A percentile compares a stretch with the other conserved stretches of the same genome.
phyloP scores from a whole-genome alignment of 2,888 invertebrate genomes.

The Aleiodes alternator region DNA sequence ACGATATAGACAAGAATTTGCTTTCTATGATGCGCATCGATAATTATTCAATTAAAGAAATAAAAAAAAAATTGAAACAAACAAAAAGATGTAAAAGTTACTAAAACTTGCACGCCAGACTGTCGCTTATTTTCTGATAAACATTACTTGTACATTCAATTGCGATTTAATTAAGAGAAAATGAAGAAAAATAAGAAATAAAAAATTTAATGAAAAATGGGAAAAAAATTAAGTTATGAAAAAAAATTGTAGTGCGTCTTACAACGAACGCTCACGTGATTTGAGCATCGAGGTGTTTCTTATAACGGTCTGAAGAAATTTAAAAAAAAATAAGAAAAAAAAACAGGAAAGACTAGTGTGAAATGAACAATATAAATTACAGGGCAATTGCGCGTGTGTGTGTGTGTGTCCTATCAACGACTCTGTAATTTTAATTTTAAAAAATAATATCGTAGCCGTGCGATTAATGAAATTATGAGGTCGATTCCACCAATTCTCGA shows the following conservation, averaged over 20 bases:
- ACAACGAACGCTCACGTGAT: conserved; percentile 65
- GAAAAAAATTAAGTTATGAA: conserved; percentile 52
- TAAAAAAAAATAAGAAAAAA: conserved; percentile 7
- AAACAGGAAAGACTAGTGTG: conserved; percentile 27
- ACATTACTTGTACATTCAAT: conserved; percentile 62
- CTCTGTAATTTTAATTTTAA: neutral
- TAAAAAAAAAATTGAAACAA: conserved; percentile 38
- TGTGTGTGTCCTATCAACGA: neutral
- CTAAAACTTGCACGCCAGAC: conserved; percentile 62
- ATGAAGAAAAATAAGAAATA: conserved; percentile 13
- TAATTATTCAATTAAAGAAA: conserved; percentile 27
- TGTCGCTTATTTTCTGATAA: conserved; percentile 71
- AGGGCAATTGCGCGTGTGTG: neutral
- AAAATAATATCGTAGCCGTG: conserved; percentile 19
- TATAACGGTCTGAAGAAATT: conserved; percentile 37
- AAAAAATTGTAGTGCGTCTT: conserved; percentile 57
- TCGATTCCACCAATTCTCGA: too few species aligned
- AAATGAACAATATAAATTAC: conserved; percentile 8
- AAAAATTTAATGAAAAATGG: conserved; percentile 46
- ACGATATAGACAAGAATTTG: conserved; percentile 58
- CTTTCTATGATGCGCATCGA: conserved; percentile 48
- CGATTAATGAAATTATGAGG: conserved; percentile 26
- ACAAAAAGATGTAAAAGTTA: conserved; percentile 47
- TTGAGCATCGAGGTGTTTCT: conserved; percentile 17
- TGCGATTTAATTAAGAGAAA: conserved; percentile 48